Evolutionary conservation across 2,888 invertebrate species (phyloP), one percentile per base, ranked within the genome.

Genomic region (Margaritifera margaritifera): DNA sequence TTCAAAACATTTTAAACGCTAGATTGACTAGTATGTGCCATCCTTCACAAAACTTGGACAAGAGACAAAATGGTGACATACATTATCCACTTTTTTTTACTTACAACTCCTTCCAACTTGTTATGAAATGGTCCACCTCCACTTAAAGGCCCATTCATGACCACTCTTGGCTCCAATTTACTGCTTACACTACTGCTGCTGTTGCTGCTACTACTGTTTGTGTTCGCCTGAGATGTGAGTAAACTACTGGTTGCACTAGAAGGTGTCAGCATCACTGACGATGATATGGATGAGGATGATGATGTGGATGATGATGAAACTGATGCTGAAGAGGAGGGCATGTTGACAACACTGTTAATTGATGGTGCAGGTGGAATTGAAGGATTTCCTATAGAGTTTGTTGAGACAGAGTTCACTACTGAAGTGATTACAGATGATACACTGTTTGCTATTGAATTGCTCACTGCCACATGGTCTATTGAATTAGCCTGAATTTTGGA

Each of bases 311-410:
- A 62, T 55, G 71, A 67, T 65, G 72, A 64, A 42, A 69, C 53
- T 62, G 81, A 77, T 71, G 76, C 75, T 61, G 81, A 69, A 68
- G 79, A 77, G 68, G 81, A 81, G 42, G 42, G 42, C 25, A 71
- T 73, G 24, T 66, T 67, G 69, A 75, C 59, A 76, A 71, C 72
- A 52, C 69, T 77, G 69, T 70, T 72, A 66, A 74, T 92, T 75
- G 92, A 92, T 25, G 92, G 91, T 71, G 92, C 91, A 85, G 92
- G 92, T 87, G 92, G 92, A 63, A 92, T 91, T 75, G 78, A 77
- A 72, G 86, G 84, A 82, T 85, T 86, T 83, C 83, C 84, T 74
- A 91, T 90, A 58, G 90, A 84, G 78, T 81, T 85, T 61, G 74
- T 68, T 69, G 86, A 84, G 83, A 85, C 83, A 81, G 86, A 81